Base-by-base conservation (phyloP, 2,888 invertebrate species). In the Helicoverpa assulta region DNA sequence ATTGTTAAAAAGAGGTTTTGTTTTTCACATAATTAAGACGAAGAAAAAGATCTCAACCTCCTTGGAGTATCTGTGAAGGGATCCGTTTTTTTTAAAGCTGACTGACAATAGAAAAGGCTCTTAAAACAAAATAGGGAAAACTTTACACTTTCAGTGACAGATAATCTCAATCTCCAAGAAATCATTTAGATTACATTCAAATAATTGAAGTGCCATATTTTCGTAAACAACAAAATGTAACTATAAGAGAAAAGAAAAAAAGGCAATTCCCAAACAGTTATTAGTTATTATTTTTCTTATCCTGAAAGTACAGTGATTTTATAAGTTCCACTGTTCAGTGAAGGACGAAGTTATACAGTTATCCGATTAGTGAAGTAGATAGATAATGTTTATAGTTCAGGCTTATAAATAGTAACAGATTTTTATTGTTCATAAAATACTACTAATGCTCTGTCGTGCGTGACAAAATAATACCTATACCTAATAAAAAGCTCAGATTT, bases 401-500 rank as follows among this genome's bases (percentile, higher is more conserved):
- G 33, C 10, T 33, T 33, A 10, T 33, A 8, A 26, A 26, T 26
- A 26, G 26, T 26, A 26, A 26, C 26, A 26, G 26, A 26, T 26
- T 26, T 26, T 33, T 8, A 33, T 33, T 14, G 40, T 40, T 40
- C 40, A 40, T 40, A 40, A 40, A 40, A 14, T 40, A 40, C 40
- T 40, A 40, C 40, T 40, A 40, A 40, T 40, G 12, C 40, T 12
- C 40, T 14, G 40, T 40, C 40, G 12, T 40, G 40, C 40, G 40
- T 40, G 12, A 40, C 40, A 40, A 12, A 3, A 40, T 4, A 40
- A 8, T n/a, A 33, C 7, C 33, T 40, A 40, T 40, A n/a, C n/a
- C n/a, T n/a, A 40, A 12, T 53, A 26, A 21, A 57, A 74, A 57
- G 55, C 59, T 21, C n/a, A 21, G 59, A 59, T 68, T 59, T 43